These are phyloP conservation scores for Melieria omissa DNA, from an alignment of 2,888 invertebrate genomes.

Conservation along the genomic window DNA sequence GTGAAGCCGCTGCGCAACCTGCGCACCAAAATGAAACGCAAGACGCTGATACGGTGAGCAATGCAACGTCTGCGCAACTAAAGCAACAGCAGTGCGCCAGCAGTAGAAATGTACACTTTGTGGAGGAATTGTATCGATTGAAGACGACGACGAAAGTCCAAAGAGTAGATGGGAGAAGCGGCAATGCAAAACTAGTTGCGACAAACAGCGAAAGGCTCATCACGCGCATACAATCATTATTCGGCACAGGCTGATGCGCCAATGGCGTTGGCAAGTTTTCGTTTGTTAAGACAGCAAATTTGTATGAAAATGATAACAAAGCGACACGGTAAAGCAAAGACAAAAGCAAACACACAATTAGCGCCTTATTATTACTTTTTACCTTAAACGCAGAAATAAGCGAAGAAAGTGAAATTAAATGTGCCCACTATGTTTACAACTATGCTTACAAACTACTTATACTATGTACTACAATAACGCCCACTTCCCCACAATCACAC, in stretches of 20 bases:
- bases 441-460: too few species aligned
- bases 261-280: too few species aligned
- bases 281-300: conserved; percentile 10
- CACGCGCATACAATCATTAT: too few species aligned
- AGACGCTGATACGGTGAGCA: conserved; percentile 55
- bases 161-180: too few species aligned
- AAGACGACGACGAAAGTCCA: background rate
- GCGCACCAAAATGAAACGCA: conserved; percentile 65
- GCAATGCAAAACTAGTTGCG: too few species aligned
- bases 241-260: too few species aligned
- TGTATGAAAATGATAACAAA: conserved; percentile 5
- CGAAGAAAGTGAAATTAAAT: background rate
- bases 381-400: conserved; percentile 38
- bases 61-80: conserved; percentile 50
- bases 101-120: background rate
- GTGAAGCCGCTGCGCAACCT: conserved; percentile 60
- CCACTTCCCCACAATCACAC: too few species aligned
- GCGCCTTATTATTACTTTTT: conserved; percentile 15
- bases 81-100: background rate
- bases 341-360: conserved; percentile 2
- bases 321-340: conserved; percentile 1
- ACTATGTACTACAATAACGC: too few species aligned
- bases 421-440: too few species aligned
- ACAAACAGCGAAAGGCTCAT: too few species aligned
- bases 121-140: background rate